phyloP scores from a whole-genome alignment of 64 coral and sea anemone species.

The Pachyseris speciosa region DNA sequence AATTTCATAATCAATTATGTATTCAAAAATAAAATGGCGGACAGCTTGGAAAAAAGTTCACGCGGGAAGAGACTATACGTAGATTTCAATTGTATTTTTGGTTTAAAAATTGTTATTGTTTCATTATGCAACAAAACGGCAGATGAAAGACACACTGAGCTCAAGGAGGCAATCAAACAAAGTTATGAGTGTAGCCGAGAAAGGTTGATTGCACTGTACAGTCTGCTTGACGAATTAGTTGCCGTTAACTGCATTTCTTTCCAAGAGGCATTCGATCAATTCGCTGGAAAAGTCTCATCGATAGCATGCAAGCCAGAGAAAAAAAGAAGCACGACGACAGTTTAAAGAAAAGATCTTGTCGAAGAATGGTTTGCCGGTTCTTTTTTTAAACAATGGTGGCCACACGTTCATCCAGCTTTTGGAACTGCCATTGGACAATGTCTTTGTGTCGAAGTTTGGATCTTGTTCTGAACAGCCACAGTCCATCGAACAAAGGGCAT shows the following conservation, averaged over 20 bases:
- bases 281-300: conserved; percentile 31
- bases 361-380: conserved; percentile 41
- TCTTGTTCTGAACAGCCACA: conserved; percentile 12
- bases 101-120: conserved; percentile 31
- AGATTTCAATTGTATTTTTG: conserved; percentile 33
- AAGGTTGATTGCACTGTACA: conserved; percentile 27
- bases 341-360: conserved; percentile 55
- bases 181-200: background rate
- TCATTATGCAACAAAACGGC: conserved; percentile 48
- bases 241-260: conserved; percentile 19
- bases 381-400: background rate
- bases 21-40: conserved; percentile 23
- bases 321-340: conserved; percentile 42
- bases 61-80: background rate
- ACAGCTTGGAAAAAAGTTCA: background rate
- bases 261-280: conserved; percentile 46
- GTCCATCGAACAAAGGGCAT: background rate
- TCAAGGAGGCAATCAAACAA: conserved; percentile 34
- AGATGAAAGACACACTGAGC: conserved; percentile 11
- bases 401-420: conserved; percentile 7
- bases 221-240: conserved; percentile 35
- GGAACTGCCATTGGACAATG: conserved; percentile 34
- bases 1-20: conserved; percentile 3
- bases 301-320: conserved; percentile 47
- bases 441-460: conserved; percentile 39